These are phyloP conservation scores for Carposina sasakii DNA, from an alignment of 1,140 invertebrate genomes.

Conservation along the genomic window DNA sequence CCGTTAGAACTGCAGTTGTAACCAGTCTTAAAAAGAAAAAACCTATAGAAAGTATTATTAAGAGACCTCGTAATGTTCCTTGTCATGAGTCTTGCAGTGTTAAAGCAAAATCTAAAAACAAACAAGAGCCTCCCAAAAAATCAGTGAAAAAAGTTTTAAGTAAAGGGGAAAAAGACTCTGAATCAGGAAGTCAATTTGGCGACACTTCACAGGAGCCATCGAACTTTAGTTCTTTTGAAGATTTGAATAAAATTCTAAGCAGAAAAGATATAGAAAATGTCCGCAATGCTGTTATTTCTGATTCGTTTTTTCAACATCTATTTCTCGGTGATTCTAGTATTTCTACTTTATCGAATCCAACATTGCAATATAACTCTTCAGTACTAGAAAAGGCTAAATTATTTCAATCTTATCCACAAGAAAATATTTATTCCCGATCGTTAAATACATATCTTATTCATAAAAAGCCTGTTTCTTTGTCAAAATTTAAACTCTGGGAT, in stretches of 20 bases:
- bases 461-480: conserved; percentile 81
- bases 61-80: conserved; percentile 38
- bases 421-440: conserved; percentile 67
- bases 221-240: conserved; percentile 31
- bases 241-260: conserved; percentile 35
- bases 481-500: conserved; percentile 80
- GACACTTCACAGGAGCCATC: conserved; percentile 28
- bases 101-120: conserved; percentile 41
- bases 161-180: conserved; percentile 22
- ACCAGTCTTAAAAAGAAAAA: conserved; percentile 60
- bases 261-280: conserved; percentile 72
- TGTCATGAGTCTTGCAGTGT: conserved; percentile 44
- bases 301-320: conserved; percentile 81
- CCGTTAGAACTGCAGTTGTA: conserved; percentile 50
- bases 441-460: conserved; percentile 77
- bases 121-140: conserved; percentile 31
- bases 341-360: conserved; percentile 41
- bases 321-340: conserved; percentile 72
- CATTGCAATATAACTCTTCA: conserved; percentile 62
- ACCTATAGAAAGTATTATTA: conserved; percentile 40
- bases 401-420: conserved; percentile 71
- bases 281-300: conserved; percentile 73
- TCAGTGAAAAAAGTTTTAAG: conserved; percentile 24
- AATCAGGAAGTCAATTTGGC: conserved; percentile 41
- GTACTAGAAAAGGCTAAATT: conserved; percentile 78